Conservation (phyloP, 2,888 invertebrate species). For the Conomelus anceps region DNA sequence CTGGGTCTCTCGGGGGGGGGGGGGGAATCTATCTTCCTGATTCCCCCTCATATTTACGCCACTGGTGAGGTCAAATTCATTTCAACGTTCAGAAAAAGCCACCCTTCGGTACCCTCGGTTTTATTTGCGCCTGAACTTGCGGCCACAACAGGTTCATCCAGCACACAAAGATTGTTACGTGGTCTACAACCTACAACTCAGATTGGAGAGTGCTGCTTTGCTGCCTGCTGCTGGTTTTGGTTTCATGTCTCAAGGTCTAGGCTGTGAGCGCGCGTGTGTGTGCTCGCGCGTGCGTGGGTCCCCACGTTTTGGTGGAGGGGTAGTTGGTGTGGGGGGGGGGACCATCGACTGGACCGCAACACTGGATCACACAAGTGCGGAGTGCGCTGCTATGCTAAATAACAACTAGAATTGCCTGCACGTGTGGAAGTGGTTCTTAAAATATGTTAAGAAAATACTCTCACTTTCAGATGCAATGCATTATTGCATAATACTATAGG, state of each 20-base stretch:
- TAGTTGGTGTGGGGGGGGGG: background rate
- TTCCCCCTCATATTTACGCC: no score
- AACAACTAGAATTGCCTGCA: background rate
- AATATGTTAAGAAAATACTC: background rate
- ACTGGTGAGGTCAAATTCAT: no score
- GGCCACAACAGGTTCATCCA: no score
- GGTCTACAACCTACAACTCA: no score
- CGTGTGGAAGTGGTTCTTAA: background rate
- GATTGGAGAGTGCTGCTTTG: background rate
- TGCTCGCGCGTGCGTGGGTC: background rate
- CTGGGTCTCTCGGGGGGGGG: no score
- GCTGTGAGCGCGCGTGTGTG: background rate
- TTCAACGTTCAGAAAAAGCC: no score
- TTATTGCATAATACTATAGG: no score
- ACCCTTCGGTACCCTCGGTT: no score
- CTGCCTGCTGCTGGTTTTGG: background rate
- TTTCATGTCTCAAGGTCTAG: background rate
- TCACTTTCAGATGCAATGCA: no score
- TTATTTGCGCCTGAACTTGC: no score
- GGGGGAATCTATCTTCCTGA: no score
- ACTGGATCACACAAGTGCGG: background rate
- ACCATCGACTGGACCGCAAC: background rate
- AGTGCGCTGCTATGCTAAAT: background rate
- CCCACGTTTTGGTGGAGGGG: background rate
- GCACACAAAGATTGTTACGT: no score